These are phyloP conservation scores for Cygnus olor DNA, from an alignment of 2,797 vertebrate genomes.

Conservation along the genomic window DNA sequence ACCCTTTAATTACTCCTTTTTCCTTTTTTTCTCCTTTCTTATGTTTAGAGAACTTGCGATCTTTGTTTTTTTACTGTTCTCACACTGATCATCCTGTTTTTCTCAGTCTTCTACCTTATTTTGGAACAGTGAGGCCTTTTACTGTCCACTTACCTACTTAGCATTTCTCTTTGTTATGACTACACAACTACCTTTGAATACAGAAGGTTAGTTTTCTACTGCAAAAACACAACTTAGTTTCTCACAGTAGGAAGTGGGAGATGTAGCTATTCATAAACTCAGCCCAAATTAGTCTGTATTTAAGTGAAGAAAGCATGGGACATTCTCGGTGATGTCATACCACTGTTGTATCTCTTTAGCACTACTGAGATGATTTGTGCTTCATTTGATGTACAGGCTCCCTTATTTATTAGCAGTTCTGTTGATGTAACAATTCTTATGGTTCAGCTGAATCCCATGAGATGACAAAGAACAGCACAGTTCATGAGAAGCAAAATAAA, in stretches of 20 bases:
- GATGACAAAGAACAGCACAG: neutral
- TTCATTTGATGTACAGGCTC: neutral
- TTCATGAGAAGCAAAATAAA: neutral
- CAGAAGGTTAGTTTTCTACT: no score
- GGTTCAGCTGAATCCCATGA: neutral
- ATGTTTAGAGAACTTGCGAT: no score
- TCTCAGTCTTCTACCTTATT: no score
- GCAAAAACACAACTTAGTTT: no score
- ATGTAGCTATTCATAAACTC: neutral
- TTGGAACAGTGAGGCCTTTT: no score
- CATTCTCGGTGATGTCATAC: neutral
- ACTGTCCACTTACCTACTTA: no score
- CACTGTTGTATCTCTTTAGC: neutral
- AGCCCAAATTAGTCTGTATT: neutral
- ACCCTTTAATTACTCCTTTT: no score
- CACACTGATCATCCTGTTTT: no score
- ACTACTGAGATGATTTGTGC: neutral
- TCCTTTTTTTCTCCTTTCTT: no score
- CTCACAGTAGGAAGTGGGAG: neutral
- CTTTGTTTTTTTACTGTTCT: no score
- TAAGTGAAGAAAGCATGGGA: neutral
- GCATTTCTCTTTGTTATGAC: no score
- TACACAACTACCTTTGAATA: no score
- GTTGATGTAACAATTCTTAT: neutral
- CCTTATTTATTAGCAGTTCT: neutral